These are phyloP conservation scores for Coreius guichenoti DNA, from an alignment of 2,797 vertebrate species.

Conservation along the genomic window DNA sequence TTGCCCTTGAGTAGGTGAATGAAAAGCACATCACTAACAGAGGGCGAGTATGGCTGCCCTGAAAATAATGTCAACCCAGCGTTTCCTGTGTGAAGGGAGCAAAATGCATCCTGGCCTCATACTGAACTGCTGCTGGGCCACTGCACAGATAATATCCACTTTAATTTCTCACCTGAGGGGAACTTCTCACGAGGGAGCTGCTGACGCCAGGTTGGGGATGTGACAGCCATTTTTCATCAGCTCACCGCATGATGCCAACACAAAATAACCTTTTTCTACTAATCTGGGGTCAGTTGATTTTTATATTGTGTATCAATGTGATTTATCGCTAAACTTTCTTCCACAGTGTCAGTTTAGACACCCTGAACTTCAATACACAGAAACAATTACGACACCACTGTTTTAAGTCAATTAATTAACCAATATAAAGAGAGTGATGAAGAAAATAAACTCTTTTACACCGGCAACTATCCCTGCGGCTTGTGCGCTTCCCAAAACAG, in stretches of 20 bases:
- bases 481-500: slow-evolving; percentile 62
- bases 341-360: slow-evolving; percentile 17
- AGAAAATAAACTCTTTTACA: slow-evolving; percentile 72
- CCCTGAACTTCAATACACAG: background rate
- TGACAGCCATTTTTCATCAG: slow-evolving; percentile 52
- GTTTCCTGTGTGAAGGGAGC: slow-evolving; percentile 50
- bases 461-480: slow-evolving; percentile 69
- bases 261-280: slow-evolving; percentile 53
- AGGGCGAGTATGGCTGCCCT: slow-evolving; percentile 38
- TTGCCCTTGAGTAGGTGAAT: slow-evolving; percentile 47
- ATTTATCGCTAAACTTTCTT: slow-evolving; percentile 4
- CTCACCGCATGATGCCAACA: slow-evolving; percentile 45
- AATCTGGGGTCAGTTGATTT: slow-evolving; percentile 45
- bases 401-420: slow-evolving; percentile 51
- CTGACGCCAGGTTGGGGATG: slow-evolving; percentile 49
- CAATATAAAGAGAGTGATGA: slow-evolving; percentile 50
- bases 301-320: slow-evolving; percentile 15
- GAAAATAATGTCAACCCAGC: slow-evolving; percentile 64
- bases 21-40: slow-evolving; percentile 60
- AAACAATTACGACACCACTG: slow-evolving; percentile 2
- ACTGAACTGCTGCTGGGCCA: slow-evolving; percentile 42
- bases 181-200: slow-evolving; percentile 69
- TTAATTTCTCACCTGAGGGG: slow-evolving; percentile 64
- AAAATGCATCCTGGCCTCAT: slow-evolving; percentile 53
- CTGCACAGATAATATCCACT: slow-evolving; percentile 61